Conservation (phyloP, 2,888 invertebrate genomes). For the Gibbula magus region DNA sequence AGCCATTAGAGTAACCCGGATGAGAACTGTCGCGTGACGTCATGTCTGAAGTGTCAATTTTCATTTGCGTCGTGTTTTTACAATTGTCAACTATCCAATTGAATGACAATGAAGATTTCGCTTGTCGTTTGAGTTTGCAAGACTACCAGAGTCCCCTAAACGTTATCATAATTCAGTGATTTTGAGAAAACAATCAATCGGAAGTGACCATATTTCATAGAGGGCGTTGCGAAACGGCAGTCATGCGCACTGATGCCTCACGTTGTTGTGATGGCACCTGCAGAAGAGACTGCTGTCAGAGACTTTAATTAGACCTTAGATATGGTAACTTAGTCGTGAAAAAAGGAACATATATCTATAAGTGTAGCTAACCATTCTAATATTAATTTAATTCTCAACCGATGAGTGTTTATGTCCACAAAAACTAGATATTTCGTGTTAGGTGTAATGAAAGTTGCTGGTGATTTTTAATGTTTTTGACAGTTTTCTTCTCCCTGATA, state of each 20-base stretch:
- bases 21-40: slow-evolving; percentile 26
- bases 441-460: too few species aligned
- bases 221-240: slow-evolving; percentile 16
- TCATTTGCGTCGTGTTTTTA: neutral
- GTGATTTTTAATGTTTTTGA: too few species aligned
- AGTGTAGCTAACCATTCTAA: too few species aligned
- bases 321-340: neutral
- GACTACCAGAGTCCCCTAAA: neutral
- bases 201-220: neutral
- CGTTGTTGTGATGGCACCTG: slow-evolving; percentile 21
- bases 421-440: too few species aligned
- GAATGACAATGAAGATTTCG: neutral
- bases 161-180: neutral
- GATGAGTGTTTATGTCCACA: too few species aligned
- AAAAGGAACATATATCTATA: too few species aligned
- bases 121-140: neutral
- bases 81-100: neutral
- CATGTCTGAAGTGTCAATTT: slow-evolving; percentile 16
- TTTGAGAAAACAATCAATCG: neutral
- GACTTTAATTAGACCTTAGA: neutral
- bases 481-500: too few species aligned
- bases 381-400: too few species aligned
- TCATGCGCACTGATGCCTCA: slow-evolving; percentile 10
- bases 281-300: neutral
- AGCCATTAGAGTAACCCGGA: slow-evolving; percentile 36